Conservation (phyloP, 2,888 invertebrate genomes). For the Trilocha varians region DNA sequence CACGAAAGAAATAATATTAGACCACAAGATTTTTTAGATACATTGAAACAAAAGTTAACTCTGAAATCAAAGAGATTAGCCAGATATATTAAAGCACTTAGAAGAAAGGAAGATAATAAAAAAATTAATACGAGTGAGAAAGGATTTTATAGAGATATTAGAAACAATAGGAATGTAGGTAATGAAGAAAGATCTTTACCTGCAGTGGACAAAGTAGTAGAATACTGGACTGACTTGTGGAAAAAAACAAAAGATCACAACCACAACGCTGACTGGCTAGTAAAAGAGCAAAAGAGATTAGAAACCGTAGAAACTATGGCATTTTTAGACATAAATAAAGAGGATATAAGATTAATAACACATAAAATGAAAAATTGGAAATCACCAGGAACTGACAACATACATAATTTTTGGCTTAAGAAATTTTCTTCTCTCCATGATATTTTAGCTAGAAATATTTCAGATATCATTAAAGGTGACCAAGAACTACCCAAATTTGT, state of each 20-base stretch:
- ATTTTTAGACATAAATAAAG: constrained; percentile 1
- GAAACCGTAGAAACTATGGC: constrained; percentile 1
- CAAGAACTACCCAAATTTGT: constrained; percentile 10
- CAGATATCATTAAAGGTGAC: constrained; percentile 5
- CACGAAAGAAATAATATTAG: too few species aligned
- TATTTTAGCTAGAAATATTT: constrained; percentile 1
- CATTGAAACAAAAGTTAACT: constrained; percentile 5
- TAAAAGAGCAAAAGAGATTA: constrained; percentile 2
- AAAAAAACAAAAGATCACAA: too few species aligned
- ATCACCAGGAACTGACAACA: too few species aligned
- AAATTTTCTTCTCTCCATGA: constrained; percentile 3
- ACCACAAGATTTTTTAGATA: constrained; percentile 1
- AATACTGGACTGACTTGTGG: too few species aligned
- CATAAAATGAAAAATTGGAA: constrained; percentile 9
- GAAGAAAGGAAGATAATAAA: constrained; percentile 2
- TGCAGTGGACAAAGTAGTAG: neutral
- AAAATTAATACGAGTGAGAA: constrained; percentile 2
- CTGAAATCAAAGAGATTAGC: constrained; percentile 3
- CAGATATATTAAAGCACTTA: constrained; percentile 5
- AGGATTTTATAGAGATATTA: too few species aligned
- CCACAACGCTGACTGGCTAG: too few species aligned
- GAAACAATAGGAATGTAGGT: too few species aligned
- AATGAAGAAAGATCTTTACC: too few species aligned
- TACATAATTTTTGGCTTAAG: too few species aligned
- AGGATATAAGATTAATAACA: constrained; percentile 2